Percentiles rank a stretch among this genome's conserved stretches.
Evolutionary conservation across 1,140 invertebrate genomes (phyloP).

Genomic region (Campoletis sonorensis): DNA sequence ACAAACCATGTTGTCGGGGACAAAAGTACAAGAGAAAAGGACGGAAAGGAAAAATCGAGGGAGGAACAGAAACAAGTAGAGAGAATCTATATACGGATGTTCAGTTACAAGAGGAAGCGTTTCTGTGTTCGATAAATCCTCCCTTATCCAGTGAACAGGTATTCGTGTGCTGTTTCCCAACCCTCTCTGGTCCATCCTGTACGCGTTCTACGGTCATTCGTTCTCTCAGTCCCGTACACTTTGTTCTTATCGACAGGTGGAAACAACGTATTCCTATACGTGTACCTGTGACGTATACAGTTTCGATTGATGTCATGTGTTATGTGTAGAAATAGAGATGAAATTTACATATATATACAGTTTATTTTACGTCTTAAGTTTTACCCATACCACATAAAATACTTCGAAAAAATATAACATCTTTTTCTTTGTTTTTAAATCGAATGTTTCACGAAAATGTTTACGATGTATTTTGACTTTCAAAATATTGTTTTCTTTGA

Average conservation of each 20-base stretch:
- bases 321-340: neutral
- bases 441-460: too few relatives aligned
- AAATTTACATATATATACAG: too few relatives aligned
- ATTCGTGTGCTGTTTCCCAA: constrained; percentile 24
- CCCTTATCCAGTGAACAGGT: constrained; percentile 36
- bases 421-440: too few relatives aligned
- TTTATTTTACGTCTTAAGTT: too few relatives aligned
- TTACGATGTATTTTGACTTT: too few relatives aligned
- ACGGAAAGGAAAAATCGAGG: neutral
- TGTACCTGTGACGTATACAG: neutral
- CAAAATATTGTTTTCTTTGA: too few relatives aligned
- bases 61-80: too few relatives aligned
- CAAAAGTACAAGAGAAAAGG: neutral
- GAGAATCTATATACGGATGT: constrained; percentile 3
- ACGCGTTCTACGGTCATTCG: neutral
- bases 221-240: constrained; percentile 20
- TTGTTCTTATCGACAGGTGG: constrained; percentile 43
- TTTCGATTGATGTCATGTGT: too few relatives aligned
- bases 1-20: neutral
- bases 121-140: constrained; percentile 43
- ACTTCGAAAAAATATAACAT: too few relatives aligned
- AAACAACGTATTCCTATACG: constrained; percentile 37
- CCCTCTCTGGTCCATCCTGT: neutral
- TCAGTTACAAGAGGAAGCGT: constrained; percentile 31
- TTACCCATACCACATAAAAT: too few relatives aligned